Percentiles rank a stretch among this genome's conserved stretches.
Conservation (phyloP, 2,797 vertebrate genomes). For the Remorina albescens region DNA sequence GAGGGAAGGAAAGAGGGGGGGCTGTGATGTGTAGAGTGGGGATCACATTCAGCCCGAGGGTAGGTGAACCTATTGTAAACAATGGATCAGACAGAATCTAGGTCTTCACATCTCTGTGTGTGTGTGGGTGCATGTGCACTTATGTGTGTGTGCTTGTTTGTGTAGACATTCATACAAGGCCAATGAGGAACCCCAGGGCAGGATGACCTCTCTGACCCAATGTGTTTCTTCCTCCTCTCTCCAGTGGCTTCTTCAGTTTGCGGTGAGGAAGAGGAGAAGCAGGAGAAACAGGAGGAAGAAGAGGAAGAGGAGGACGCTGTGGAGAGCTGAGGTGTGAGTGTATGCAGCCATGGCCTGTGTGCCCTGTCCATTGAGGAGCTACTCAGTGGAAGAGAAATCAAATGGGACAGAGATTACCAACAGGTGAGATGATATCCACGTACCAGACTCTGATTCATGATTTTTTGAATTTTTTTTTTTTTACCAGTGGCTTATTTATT, state of each 20-base stretch:
- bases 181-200: slow-evolving; percentile 53
- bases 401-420: slow-evolving; percentile 56
- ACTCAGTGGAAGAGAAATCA: slow-evolving; percentile 58
- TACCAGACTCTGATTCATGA: not conserved
- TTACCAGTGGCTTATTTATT: no score
- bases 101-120: slow-evolving; percentile 75
- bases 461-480: not conserved
- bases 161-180: slow-evolving; percentile 59
- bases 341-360: slow-evolving; percentile 71
- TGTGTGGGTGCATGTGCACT: slow-evolving; percentile 29
- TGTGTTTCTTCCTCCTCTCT: slow-evolving; percentile 71
- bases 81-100: slow-evolving; percentile 85
- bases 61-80: slow-evolving; percentile 85
- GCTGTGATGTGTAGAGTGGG: slow-evolving; percentile 72
- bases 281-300: slow-evolving; percentile 47
- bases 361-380: slow-evolving; percentile 51
- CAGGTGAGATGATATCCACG: slow-evolving; percentile 65
- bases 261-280: slow-evolving; percentile 65
- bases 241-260: slow-evolving; percentile 71
- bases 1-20: slow-evolving; percentile 7
- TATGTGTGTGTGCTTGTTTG: slow-evolving; percentile 11
- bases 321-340: slow-evolving; percentile 49
- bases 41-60: slow-evolving; percentile 85
- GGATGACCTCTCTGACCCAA: slow-evolving; percentile 67
- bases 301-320: slow-evolving; percentile 32